A percentile compares a stretch with the other conserved stretches of the same genome.
phyloP scores from a whole-genome alignment of 2,113 vertebrate genomes.

The Cryptotis parvus region DNA sequence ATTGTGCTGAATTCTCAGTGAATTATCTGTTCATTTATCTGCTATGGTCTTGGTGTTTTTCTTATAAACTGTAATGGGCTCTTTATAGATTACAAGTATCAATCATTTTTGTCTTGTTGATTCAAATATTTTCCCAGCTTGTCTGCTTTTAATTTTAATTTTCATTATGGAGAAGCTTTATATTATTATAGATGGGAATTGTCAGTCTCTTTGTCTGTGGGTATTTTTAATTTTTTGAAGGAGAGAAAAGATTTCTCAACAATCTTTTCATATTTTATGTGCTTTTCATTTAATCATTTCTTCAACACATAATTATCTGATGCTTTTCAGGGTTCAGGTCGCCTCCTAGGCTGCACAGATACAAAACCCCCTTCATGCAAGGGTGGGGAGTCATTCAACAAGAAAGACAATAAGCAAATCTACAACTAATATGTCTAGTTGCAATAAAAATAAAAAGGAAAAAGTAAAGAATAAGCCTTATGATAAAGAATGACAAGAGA shows the following conservation, averaged over 20 bases:
- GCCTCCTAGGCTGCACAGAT: neutral
- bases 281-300: constrained; percentile 33
- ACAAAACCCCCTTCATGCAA: neutral
- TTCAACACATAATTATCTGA: neutral
- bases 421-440: neutral
- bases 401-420: constrained; percentile 33
- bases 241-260: constrained; percentile 2
- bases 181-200: neutral
- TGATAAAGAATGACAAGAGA: neutral
- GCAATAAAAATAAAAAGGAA: neutral
- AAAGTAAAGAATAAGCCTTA: neutral
- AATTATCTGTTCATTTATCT: constrained; percentile 55
- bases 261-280: constrained; percentile 2
- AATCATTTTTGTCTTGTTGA: constrained; percentile 52
- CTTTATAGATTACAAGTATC: constrained; percentile 22
- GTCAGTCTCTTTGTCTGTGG: neutral
- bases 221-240: constrained; percentile 49
- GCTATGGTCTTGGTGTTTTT: constrained; percentile 17
- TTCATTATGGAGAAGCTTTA: constrained; percentile 29
- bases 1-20: constrained; percentile 6
- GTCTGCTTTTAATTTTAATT: constrained; percentile 52
- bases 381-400: constrained; percentile 26
- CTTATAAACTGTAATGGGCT: constrained; percentile 55
- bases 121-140: constrained; percentile 37
- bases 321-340: constrained; percentile 8